Percentiles rank a stretch among this genome's conserved stretches.
Conservation (phyloP, 2,888 invertebrate species). For the Blomia tropicalis region DNA sequence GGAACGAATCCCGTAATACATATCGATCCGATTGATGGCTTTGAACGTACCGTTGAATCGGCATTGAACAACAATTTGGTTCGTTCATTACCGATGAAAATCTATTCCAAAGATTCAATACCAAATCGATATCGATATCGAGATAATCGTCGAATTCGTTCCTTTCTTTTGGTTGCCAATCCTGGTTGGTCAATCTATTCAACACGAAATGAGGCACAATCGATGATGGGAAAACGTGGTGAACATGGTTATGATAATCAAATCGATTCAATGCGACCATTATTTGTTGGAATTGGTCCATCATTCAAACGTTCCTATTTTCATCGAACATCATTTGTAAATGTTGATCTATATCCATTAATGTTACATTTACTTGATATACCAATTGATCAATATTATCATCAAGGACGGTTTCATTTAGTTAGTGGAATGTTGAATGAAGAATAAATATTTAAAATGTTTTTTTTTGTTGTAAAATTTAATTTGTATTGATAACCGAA, state of each 20-base stretch:
- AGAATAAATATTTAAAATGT: too few relatives aligned
- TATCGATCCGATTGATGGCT: slow-evolving; percentile 42
- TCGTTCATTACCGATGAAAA: slow-evolving; percentile 27
- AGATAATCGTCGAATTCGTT: slow-evolving; percentile 33
- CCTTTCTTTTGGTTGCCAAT: slow-evolving; percentile 33
- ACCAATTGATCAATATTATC: background rate
- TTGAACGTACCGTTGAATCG: slow-evolving; percentile 3
- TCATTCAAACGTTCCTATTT: slow-evolving; percentile 40
- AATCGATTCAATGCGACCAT: slow-evolving; percentile 47
- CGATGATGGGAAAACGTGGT: slow-evolving; percentile 28
- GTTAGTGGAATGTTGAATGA: background rate
- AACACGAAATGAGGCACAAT: background rate
- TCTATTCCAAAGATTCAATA: slow-evolving; percentile 34
- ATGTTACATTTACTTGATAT: slow-evolving; percentile 43
- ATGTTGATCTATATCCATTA: slow-evolving; percentile 49
- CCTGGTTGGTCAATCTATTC: slow-evolving; percentile 29
- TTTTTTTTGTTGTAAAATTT: too few relatives aligned
- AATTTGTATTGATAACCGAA: too few relatives aligned
- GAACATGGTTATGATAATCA: slow-evolving; percentile 39
- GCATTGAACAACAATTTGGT: slow-evolving; percentile 20
- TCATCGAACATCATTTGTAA: slow-evolving; percentile 43
- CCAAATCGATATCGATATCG: slow-evolving; percentile 34
- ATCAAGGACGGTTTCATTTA: background rate
- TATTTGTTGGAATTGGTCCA: slow-evolving; percentile 54
- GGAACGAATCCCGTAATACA: slow-evolving; percentile 46